Percentiles rank a stretch among this genome's conserved stretches.
Conservation (phyloP, 2,888 invertebrate genomes). For the Empis stercorea region DNA sequence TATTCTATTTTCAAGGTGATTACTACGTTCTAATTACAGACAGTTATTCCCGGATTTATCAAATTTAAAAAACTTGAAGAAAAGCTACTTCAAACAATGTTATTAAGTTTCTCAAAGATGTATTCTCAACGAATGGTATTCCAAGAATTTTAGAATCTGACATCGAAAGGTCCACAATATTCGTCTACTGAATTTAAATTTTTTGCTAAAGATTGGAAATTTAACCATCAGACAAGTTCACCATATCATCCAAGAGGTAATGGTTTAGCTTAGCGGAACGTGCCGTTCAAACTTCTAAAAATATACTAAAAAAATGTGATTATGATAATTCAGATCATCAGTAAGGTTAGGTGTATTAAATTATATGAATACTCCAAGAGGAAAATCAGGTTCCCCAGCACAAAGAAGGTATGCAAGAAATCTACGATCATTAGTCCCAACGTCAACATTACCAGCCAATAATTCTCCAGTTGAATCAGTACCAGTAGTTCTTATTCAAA, state of each 20-base stretch:
- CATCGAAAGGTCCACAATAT: constrained; percentile 16
- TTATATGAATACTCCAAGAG: constrained; percentile 2
- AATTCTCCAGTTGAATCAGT: too few species aligned
- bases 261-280: constrained; percentile 5
- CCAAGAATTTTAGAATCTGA: constrained; percentile 13
- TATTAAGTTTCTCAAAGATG: constrained; percentile 2
- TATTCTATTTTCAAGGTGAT: constrained; percentile 5
- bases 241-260: constrained; percentile 6
- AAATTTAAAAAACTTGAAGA: constrained; percentile 1
- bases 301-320: constrained; percentile 1
- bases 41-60: constrained; percentile 5
- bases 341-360: constrained; percentile 1
- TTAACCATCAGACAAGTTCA: constrained; percentile 10
- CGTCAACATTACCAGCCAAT: too few species aligned
- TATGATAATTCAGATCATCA: constrained; percentile 5
- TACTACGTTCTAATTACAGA: constrained; percentile 3
- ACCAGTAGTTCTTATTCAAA: too few species aligned
- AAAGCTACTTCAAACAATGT: not conserved
- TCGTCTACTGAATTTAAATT: constrained; percentile 12
- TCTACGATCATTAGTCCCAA: not conserved
- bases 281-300: constrained; percentile 4
- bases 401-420: constrained; percentile 4
- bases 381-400: constrained; percentile 1
- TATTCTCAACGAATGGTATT: constrained; percentile 8
- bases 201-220: constrained; percentile 14